Conservation (phyloP, 64 coral and sea anemone species). For the Montipora efflorescens region DNA sequence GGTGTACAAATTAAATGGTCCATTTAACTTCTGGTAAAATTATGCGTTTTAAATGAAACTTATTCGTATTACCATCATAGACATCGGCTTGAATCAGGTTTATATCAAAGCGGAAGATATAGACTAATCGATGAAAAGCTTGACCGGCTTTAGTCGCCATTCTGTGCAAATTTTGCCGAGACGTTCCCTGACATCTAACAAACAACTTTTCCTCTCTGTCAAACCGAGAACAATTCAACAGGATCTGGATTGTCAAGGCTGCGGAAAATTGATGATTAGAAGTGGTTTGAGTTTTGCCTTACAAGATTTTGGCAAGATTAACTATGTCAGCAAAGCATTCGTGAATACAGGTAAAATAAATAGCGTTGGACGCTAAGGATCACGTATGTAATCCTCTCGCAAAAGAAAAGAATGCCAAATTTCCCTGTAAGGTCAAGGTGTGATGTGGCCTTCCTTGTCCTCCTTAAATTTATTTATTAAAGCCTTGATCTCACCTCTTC, state of each 20-base stretch:
- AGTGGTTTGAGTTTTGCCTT: conserved; percentile 35
- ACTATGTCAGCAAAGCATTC: not conserved
- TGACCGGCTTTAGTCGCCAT: not conserved
- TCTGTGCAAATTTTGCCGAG: not conserved
- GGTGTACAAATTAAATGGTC: no score
- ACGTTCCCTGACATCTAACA: not conserved
- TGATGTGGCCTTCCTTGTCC: not conserved
- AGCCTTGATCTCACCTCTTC: not conserved
- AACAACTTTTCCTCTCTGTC: not conserved
- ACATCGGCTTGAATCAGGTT: not conserved
- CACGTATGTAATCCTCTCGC: not conserved
- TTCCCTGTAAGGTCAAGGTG: not conserved
- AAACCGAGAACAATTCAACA: not conserved
- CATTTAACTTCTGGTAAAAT: no score
- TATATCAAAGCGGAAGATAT: not conserved
- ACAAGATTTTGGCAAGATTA: conserved; percentile 10
- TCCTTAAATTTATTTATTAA: not conserved
- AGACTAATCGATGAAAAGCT: not conserved
- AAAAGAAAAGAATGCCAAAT: not conserved
- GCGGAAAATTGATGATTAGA: not conserved
- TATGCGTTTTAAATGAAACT: no score
- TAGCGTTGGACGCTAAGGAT: not conserved
- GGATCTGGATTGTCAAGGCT: not conserved
- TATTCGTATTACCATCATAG: no score
- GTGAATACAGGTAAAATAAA: not conserved